A percentile compares a stretch with the other conserved stretches of the same genome.
Evolutionary conservation across 1,140 invertebrate species (phyloP).

Genomic region (Neocloeon triangulifer): DNA sequence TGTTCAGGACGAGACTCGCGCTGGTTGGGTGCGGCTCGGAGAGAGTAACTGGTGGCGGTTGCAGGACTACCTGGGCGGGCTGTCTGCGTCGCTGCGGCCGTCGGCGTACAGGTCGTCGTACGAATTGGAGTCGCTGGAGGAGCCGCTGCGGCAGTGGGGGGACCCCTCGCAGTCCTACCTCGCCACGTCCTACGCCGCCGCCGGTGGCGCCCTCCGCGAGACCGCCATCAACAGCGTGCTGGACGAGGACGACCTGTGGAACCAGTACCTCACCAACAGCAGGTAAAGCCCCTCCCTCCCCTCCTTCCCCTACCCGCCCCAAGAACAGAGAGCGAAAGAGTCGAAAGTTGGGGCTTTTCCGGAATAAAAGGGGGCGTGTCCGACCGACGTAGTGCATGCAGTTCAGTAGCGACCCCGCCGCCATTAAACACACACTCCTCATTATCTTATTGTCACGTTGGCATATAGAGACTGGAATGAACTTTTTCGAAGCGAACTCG

Average conservation of each 20-base stretch:
- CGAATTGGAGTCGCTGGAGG: constrained; percentile 24
- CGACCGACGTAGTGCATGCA: no score
- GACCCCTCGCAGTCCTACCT: constrained; percentile 18
- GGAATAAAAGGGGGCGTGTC: no score
- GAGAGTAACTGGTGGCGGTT: constrained; percentile 2
- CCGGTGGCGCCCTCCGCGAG: constrained; percentile 18
- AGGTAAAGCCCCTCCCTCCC: constrained; percentile 8
- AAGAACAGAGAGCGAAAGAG: no score
- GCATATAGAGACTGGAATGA: no score
- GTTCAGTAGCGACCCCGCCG: no score
- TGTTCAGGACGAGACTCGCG: no score
- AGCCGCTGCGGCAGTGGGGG: constrained; percentile 15
- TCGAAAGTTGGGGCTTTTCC: no score
- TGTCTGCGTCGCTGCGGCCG: constrained; percentile 14
- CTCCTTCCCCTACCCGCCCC: no score
- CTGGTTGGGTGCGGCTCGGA: background rate
- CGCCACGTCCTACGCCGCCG: constrained; percentile 15
- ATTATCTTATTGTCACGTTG: no score
- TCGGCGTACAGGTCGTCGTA: constrained; percentile 25
- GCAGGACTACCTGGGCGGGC: constrained; percentile 12
- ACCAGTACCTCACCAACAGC: constrained; percentile 12
- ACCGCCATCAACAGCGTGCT: constrained; percentile 21
- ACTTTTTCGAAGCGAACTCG: no score
- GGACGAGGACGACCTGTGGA: constrained; percentile 15
- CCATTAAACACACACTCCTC: no score